These are phyloP conservation scores for Phenacoccus solenopsis DNA, from an alignment of 1,140 invertebrate genomes.

Conservation along the genomic window DNA sequence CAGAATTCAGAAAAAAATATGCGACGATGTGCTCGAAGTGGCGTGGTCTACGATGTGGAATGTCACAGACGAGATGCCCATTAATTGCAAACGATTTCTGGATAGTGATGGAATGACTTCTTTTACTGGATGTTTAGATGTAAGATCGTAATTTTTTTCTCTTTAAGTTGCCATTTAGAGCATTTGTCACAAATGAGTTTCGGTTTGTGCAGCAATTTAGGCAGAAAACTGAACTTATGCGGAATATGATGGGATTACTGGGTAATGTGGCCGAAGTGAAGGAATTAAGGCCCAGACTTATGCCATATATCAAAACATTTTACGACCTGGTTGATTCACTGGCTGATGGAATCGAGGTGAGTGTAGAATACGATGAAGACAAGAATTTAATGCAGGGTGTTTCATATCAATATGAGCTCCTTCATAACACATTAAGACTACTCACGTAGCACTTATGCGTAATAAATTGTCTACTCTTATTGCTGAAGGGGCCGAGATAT, in stretches of 20 bases:
- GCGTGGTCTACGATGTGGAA: conserved; percentile 98
- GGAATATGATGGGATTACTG: conserved; percentile 93
- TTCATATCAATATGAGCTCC: no score
- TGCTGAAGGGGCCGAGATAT: no score
- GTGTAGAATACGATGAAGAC: no score
- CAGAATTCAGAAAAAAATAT: conserved; percentile 53
- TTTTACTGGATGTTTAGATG: conserved; percentile 71
- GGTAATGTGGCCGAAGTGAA: conserved; percentile 94
- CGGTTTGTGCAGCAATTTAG: conserved; percentile 55
- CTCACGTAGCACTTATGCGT: no score
- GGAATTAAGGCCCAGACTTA: conserved; percentile 64
- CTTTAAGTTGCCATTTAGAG: not conserved
- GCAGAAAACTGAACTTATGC: conserved; percentile 70
- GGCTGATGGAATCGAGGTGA: conserved; percentile 87
- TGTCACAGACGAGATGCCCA: conserved; percentile 89
- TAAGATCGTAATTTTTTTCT: conserved; percentile 32
- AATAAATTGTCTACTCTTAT: no score
- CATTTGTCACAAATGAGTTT: not conserved
- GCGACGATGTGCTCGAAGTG: conserved; percentile 92
- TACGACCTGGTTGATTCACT: conserved; percentile 66
- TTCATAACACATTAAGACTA: no score
- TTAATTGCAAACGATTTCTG: conserved; percentile 82
- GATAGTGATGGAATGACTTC: conserved; percentile 71
- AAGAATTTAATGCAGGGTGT: no score
- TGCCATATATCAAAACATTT: conserved; percentile 82